These are phyloP conservation scores for Melipona beecheii DNA, from an alignment of 2,888 invertebrate genomes.

Conservation along the genomic window DNA sequence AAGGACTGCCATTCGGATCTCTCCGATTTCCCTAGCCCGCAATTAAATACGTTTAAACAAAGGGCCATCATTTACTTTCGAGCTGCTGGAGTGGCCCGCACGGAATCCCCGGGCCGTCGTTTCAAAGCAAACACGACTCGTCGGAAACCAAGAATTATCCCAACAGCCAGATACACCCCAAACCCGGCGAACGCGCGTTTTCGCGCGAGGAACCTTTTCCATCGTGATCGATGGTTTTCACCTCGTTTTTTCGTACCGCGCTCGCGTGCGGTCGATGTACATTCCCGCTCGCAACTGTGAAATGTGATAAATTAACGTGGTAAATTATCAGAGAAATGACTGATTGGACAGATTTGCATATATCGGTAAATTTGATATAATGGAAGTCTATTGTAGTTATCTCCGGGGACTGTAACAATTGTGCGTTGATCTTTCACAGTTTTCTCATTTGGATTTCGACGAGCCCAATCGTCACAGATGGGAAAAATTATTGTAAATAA, in stretches of 20 bases:
- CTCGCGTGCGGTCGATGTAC: background rate
- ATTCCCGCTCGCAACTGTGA: background rate
- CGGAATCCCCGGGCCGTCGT: background rate
- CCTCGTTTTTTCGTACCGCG: conserved; percentile 6
- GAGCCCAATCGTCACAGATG: too few species aligned
- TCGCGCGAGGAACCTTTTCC: conserved; percentile 2
- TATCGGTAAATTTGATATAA: background rate
- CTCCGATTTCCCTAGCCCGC: background rate
- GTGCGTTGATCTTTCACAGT: background rate
- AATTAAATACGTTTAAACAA: background rate
- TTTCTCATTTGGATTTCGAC: background rate
- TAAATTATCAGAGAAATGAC: background rate
- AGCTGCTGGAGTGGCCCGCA: background rate
- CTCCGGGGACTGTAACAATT: background rate
- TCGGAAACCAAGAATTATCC: conserved; percentile 11
- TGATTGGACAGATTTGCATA: background rate
- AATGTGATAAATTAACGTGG: background rate
- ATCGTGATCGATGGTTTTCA: conserved; percentile 14
- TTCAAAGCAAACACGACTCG: background rate
- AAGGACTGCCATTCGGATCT: background rate
- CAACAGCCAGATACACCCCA: background rate
- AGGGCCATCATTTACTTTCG: background rate
- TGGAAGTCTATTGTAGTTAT: background rate
- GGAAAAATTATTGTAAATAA: too few species aligned
- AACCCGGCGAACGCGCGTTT: background rate